Conservation (phyloP, 2,888 invertebrate genomes). For the Escarpia spicata region DNA sequence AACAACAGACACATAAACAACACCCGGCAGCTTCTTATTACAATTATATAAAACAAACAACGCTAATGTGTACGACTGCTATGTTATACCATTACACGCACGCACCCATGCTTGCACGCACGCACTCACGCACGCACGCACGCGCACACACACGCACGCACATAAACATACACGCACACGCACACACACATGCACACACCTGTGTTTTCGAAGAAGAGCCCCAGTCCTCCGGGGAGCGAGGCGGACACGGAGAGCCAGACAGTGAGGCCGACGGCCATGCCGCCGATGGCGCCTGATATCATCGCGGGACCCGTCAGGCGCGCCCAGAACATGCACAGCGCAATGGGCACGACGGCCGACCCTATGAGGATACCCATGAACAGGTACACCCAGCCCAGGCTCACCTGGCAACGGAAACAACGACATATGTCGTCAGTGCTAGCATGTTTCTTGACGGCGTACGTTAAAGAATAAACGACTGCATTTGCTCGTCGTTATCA, state of each 20-base stretch:
- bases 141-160: not conserved
- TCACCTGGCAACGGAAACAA: constrained; percentile 28
- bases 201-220: constrained; percentile 52
- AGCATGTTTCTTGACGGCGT: not conserved
- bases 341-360: constrained; percentile 63
- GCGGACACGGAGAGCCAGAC: constrained; percentile 62
- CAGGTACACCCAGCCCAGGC: constrained; percentile 62
- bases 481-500: not conserved
- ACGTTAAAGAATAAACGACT: not conserved
- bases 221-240: constrained; percentile 56
- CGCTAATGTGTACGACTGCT: too few species aligned
- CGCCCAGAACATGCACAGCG: constrained; percentile 62
- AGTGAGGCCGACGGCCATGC: constrained; percentile 55
- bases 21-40: too few species aligned
- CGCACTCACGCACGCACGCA: not conserved
- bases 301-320: constrained; percentile 59
- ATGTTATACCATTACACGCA: not conserved
- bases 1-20: too few species aligned
- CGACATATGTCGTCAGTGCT: not conserved
- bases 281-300: constrained; percentile 60
- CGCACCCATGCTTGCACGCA: not conserved
- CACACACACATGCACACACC: constrained; percentile 40
- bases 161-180: not conserved
- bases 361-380: constrained; percentile 66
- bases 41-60: too few species aligned